phyloP scores from a whole-genome alignment of 2,113 vertebrate species.

The Megalops atlanticus region DNA sequence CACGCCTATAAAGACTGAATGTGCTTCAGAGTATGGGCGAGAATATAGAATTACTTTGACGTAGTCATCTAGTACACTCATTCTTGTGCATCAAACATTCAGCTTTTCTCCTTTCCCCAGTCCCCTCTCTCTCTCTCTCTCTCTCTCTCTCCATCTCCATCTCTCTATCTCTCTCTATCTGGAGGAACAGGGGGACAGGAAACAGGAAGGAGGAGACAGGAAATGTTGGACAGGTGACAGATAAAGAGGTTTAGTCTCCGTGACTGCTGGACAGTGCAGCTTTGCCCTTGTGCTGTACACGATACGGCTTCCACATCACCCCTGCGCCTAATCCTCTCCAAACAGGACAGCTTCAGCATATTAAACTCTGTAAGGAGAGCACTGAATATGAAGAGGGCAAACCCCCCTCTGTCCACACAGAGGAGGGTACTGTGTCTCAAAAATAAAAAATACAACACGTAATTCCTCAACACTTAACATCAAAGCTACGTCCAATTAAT shows the following conservation, averaged over 20 bases:
- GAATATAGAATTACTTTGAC: not conserved
- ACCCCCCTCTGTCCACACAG: slow-evolving; percentile 43
- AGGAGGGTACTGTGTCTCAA: slow-evolving; percentile 45
- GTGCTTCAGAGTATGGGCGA: slow-evolving; percentile 36
- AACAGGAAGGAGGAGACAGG: too few species aligned
- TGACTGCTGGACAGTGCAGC: too few species aligned
- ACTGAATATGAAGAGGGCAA: not conserved
- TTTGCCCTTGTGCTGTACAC: too few species aligned
- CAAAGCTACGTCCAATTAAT: slow-evolving; percentile 72
- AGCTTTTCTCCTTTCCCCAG: too few species aligned
- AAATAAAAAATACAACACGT: slow-evolving; percentile 50
- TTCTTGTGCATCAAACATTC: not conserved
- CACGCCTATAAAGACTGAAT: slow-evolving; percentile 28
- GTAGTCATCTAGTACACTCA: not conserved
- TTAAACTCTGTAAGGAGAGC: too few species aligned
- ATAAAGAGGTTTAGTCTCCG: too few species aligned
- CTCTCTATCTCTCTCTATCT: not conserved
- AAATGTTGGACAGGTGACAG: too few species aligned
- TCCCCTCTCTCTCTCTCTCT: not conserved
- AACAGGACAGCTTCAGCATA: too few species aligned
- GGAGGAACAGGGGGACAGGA: too few species aligned
- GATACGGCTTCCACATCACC: too few species aligned
- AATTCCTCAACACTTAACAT: slow-evolving; percentile 64
- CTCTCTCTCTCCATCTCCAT: not conserved
- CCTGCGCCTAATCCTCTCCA: too few species aligned